Evolutionary conservation across 2,797 vertebrate genomes (phyloP).

Genomic region (Enteromius fasciolatus): DNA sequence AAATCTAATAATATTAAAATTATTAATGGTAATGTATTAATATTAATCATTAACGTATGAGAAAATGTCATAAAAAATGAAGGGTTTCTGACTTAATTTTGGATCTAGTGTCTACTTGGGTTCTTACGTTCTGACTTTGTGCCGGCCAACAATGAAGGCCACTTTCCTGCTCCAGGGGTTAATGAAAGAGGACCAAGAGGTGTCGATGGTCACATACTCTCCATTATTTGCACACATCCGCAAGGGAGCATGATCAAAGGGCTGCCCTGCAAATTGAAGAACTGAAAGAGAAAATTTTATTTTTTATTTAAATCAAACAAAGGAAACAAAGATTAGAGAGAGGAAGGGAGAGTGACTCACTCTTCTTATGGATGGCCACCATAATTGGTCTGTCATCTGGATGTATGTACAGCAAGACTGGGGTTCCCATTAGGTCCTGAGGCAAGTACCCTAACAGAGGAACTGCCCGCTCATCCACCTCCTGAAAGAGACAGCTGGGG

Average conservation of each 20-base stretch:
- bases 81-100: not conserved
- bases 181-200: conserved; percentile 93
- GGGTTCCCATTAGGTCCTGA: conserved; percentile 89
- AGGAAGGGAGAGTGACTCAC: conserved; percentile 71
- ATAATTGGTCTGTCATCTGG: conserved; percentile 88
- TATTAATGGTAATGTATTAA: not conserved
- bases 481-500: conserved; percentile 93
- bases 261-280: conserved; percentile 88
- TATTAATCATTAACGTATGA: not conserved
- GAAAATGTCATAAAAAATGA: not conserved
- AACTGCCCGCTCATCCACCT: conserved; percentile 91
- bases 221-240: conserved; percentile 90
- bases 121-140: conserved; percentile 93
- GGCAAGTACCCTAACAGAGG: conserved; percentile 88
- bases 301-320: not conserved
- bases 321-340: not conserved
- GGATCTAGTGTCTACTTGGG: not conserved
- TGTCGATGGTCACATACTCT: conserved; percentile 92
- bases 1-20: not conserved
- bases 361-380: conserved; percentile 92
- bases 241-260: conserved; percentile 86
- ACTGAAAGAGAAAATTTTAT: conserved; percentile 68
- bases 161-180: conserved; percentile 97
- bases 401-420: conserved; percentile 86
- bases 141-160: conserved; percentile 89